Evolutionary conservation across 2,113 vertebrate genomes (phyloP).

Genomic region (Chamaetylas fuelleborni): DNA sequence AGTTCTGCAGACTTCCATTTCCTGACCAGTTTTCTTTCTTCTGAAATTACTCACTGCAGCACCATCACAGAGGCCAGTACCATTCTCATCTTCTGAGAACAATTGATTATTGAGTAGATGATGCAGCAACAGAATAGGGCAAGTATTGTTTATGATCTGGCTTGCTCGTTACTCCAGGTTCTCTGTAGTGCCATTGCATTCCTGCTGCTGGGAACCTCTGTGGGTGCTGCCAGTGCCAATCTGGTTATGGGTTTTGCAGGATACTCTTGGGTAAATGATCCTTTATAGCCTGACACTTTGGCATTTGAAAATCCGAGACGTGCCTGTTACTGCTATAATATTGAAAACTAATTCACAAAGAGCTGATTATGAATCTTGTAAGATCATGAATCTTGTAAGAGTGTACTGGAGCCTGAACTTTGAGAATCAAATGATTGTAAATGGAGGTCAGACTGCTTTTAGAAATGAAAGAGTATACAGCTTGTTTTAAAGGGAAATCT

Average conservation of each 20-base stretch:
- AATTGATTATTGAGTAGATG: not conserved
- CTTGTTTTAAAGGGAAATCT: not conserved
- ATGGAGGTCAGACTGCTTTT: not conserved
- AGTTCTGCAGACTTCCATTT: not conserved
- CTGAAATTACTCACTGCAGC: not conserved
- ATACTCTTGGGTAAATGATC: not conserved
- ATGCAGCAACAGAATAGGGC: not conserved
- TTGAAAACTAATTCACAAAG: not conserved
- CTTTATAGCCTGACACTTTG: not conserved
- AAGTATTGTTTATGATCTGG: fast-evolving
- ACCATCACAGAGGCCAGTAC: not conserved
- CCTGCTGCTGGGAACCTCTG: not conserved
- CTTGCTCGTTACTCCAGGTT: not conserved
- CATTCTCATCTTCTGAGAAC: not conserved
- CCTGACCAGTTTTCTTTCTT: not conserved
- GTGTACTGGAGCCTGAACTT: not conserved
- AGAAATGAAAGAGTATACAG: not conserved
- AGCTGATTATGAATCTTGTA: not conserved
- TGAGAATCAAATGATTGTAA: not conserved
- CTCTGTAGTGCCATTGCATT: no score
- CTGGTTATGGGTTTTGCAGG: not conserved
- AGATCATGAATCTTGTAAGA: not conserved
- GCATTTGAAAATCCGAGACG: not conserved
- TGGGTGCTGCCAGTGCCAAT: not conserved
- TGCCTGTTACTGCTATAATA: not conserved